Conservation (phyloP, 2,113 vertebrate genomes). For the Bufo gargarizans region DNA sequence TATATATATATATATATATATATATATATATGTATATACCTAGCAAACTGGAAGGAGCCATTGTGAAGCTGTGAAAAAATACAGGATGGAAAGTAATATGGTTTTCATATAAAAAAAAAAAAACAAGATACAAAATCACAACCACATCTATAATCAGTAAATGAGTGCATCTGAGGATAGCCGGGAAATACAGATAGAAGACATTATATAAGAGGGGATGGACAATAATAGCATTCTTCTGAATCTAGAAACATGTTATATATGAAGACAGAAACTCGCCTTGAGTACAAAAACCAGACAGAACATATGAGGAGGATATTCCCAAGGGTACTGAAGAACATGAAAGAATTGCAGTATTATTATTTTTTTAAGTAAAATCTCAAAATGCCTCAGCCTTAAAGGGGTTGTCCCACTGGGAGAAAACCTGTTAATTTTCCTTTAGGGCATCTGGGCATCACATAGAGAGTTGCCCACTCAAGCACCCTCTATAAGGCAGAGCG, state of each 20-base stretch:
- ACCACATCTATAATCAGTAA: neutral
- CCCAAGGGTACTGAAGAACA: neutral
- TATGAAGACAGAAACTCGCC: neutral
- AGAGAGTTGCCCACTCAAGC: neutral
- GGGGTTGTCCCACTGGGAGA: neutral
- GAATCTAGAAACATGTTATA: neutral
- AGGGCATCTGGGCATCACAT: neutral
- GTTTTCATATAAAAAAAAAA: neutral
- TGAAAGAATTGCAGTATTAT: neutral
- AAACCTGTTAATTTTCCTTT: neutral
- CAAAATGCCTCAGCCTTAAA: neutral
- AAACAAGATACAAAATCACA: neutral
- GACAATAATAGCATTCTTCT: conserved; percentile 12
- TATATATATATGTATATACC: neutral
- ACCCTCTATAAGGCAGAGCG: neutral
- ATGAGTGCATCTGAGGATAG: neutral
- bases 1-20: neutral
- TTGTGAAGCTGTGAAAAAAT: neutral
- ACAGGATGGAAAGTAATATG: neutral
- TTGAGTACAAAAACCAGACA: neutral
- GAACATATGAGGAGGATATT: neutral
- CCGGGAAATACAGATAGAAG: neutral
- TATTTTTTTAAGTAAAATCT: neutral
- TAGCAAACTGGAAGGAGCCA: neutral
- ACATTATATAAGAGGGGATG: neutral